Conservation (phyloP, 2,797 vertebrate species). For the Lagorchestes hirsutus region DNA sequence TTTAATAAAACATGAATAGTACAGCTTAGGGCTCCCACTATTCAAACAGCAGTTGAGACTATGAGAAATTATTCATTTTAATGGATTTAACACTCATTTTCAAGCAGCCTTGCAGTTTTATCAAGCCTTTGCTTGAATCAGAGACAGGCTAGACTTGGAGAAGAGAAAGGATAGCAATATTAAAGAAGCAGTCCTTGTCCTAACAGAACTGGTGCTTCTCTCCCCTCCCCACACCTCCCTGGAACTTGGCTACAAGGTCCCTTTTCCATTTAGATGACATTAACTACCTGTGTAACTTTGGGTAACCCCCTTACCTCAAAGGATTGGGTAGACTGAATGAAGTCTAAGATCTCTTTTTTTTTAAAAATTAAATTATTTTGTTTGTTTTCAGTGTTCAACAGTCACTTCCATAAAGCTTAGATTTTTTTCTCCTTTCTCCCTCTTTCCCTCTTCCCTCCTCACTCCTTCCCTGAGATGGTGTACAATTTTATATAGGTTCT, state of each 20-base stretch:
- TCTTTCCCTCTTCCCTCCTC: too few relatives aligned
- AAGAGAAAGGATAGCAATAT: background rate
- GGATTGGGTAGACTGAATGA: background rate
- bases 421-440: too few relatives aligned
- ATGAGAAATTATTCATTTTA: conserved; percentile 68
- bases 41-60: conserved; percentile 73
- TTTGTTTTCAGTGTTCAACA: too few relatives aligned
- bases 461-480: too few relatives aligned
- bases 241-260: background rate
- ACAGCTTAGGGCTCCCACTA: conserved; percentile 66
- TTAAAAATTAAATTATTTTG: too few relatives aligned
- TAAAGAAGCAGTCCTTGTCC: background rate
- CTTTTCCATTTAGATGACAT: background rate
- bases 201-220: background rate
- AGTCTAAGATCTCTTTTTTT: background rate
- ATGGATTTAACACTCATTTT: conserved; percentile 58
- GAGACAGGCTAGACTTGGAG: conserved; percentile 37
- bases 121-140: conserved; percentile 60
- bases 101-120: conserved; percentile 55
- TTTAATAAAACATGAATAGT: conserved; percentile 76
- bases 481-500: too few relatives aligned
- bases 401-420: too few relatives aligned
- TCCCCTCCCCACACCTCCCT: too few relatives aligned
- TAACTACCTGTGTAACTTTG: background rate
- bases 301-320: background rate